Percentiles rank a stretch among this genome's conserved stretches.
Conservation (phyloP, 2,797 vertebrate species). For the Furcifer pardalis region DNA sequence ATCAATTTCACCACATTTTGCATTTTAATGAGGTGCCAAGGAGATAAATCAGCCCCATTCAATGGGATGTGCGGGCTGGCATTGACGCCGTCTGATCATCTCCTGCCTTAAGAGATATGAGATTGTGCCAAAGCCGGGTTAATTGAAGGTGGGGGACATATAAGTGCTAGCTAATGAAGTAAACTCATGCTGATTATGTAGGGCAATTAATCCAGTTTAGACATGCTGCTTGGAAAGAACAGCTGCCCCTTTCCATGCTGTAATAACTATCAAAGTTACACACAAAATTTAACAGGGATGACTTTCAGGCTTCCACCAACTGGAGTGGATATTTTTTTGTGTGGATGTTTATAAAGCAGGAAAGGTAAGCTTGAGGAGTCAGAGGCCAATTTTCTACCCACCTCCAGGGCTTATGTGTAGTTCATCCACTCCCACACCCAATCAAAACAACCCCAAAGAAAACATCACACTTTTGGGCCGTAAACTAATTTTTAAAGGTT, state of each 20-base stretch:
- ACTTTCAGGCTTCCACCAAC: no score
- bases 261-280: constrained; percentile 7
- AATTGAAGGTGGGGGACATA: constrained; percentile 72
- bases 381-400: no score
- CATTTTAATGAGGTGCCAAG: constrained; percentile 79
- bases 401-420: no score
- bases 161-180: constrained; percentile 71
- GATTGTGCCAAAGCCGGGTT: constrained; percentile 71
- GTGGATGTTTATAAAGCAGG: no score
- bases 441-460: no score
- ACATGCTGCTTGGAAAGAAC: constrained; percentile 25
- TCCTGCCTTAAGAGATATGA: constrained; percentile 67
- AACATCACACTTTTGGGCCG: no score
- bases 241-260: constrained; percentile 28
- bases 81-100: constrained; percentile 72
- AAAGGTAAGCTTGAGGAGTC: no score
- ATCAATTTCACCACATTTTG: constrained; percentile 80
- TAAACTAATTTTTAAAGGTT: no score
- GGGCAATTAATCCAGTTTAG: constrained; percentile 47
- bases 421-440: no score
- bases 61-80: constrained; percentile 63
- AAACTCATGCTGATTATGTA: constrained; percentile 55
- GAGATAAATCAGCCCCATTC: constrained; percentile 77
- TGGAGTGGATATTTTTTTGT: no score
- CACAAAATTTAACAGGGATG: no score